phyloP scores from a whole-genome alignment of 2,888 invertebrate species.

The Nebria salina region DNA sequence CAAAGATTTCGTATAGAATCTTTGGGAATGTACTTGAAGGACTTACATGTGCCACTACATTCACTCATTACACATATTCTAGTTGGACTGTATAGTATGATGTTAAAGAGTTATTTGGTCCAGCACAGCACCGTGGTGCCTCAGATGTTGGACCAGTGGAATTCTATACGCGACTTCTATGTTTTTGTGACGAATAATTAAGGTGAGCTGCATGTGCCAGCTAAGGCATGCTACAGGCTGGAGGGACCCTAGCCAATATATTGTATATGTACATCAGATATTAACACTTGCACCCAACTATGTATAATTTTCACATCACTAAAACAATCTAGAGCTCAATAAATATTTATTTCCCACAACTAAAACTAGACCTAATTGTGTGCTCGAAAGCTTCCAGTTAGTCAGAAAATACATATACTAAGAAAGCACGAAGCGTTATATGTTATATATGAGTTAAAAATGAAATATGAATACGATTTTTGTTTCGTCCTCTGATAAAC shows the following conservation, averaged over 20 bases:
- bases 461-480: too few relatives aligned
- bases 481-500: conserved; percentile 7
- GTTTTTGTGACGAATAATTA: not conserved
- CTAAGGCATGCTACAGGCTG: conserved; percentile 43
- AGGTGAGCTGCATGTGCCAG: conserved; percentile 16
- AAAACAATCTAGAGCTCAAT: too few relatives aligned
- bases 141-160: conserved; percentile 24
- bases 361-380: too few relatives aligned
- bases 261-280: conserved; percentile 49
- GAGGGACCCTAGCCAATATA: conserved; percentile 51
- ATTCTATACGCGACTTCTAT: not conserved
- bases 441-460: too few relatives aligned
- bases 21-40: conserved; percentile 41
- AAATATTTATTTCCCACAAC: too few relatives aligned
- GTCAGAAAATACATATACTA: too few relatives aligned
- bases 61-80: conserved; percentile 9
- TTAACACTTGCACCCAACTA: conserved; percentile 20
- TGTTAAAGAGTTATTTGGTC: conserved; percentile 15
- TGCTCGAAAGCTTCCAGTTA: too few relatives aligned
- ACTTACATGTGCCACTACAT: conserved; percentile 43
- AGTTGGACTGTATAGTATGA: not conserved
- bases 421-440: too few relatives aligned
- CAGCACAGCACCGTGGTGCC: conserved; percentile 43
- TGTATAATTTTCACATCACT: too few relatives aligned
- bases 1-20: conserved; percentile 6